Conservation (phyloP, 2,797 vertebrate genomes). For the Cetoscarus ocellatus region DNA sequence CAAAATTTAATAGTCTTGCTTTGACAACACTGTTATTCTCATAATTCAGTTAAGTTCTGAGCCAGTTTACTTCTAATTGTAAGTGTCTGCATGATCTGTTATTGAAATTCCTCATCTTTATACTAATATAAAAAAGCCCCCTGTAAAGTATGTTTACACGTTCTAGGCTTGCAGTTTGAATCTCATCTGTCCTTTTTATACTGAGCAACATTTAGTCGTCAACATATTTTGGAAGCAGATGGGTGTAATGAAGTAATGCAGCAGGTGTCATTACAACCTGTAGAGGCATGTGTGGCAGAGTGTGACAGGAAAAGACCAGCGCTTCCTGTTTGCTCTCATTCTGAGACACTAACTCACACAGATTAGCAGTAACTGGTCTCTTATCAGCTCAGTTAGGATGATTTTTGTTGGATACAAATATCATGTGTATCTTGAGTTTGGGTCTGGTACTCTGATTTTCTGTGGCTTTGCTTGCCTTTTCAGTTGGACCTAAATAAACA, state of each 20-base stretch:
- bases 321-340: slow-evolving; percentile 21
- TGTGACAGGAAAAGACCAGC: slow-evolving; percentile 5
- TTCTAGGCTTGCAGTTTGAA: background rate
- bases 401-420: background rate
- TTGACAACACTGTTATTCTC: no score
- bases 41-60: no score
- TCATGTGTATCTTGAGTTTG: background rate
- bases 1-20: no score
- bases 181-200: background rate
- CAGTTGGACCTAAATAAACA: background rate
- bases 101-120: background rate
- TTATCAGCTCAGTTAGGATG: background rate
- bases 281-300: background rate
- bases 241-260: background rate
- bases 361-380: slow-evolving; percentile 13
- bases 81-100: background rate
- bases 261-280: slow-evolving; percentile 21
- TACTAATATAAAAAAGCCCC: background rate
- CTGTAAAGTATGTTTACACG: slow-evolving; percentile 7
- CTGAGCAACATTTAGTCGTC: slow-evolving; percentile 13
- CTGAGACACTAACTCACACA: slow-evolving; percentile 7
- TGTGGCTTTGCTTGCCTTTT: background rate
- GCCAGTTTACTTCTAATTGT: no score
- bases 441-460: background rate
- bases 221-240: slow-evolving; percentile 25